Percentiles rank a stretch among this genome's conserved stretches.
Conservation (phyloP, 2,888 invertebrate species). For the Andrena bucephala region DNA sequence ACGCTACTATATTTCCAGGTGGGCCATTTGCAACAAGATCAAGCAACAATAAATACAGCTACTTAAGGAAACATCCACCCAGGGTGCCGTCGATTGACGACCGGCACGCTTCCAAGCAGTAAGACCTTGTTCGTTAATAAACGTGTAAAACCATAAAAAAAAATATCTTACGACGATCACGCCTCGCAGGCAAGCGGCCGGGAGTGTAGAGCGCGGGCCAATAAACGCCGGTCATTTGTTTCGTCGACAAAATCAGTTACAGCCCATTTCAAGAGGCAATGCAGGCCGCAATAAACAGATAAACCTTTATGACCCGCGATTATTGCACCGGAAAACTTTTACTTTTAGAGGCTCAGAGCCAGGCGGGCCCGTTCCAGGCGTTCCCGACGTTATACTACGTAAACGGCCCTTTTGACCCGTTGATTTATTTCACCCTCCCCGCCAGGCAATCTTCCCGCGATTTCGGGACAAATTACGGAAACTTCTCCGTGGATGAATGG, state of each 20-base stretch:
- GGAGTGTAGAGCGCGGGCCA: slow-evolving; percentile 20
- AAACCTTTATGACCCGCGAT: slow-evolving; percentile 80
- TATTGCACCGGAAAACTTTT: slow-evolving; percentile 80
- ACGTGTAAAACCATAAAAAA: slow-evolving; percentile 73
- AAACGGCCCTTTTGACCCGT: slow-evolving; percentile 43
- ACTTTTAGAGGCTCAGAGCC: slow-evolving; percentile 65
- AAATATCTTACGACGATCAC: slow-evolving; percentile 42
- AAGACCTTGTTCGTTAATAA: slow-evolving; percentile 59
- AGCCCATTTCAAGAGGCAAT: slow-evolving; percentile 76
- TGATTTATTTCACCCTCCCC: slow-evolving; percentile 62
- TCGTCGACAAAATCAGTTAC: slow-evolving; percentile 82
- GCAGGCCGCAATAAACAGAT: slow-evolving; percentile 80
- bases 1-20: neutral
- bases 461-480: slow-evolving; percentile 4
- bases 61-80: neutral
- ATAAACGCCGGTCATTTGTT: slow-evolving; percentile 53
- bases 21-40: slow-evolving; percentile 16
- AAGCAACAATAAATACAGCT: neutral
- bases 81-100: slow-evolving; percentile 4
- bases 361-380: slow-evolving; percentile 18
- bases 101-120: slow-evolving; percentile 67
- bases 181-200: slow-evolving; percentile 11
- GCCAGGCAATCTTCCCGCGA: neutral
- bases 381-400: slow-evolving; percentile 36
- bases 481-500: neutral